Conservation (phyloP, 2,113 vertebrate species). For the Scophthalmus maximus region DNA sequence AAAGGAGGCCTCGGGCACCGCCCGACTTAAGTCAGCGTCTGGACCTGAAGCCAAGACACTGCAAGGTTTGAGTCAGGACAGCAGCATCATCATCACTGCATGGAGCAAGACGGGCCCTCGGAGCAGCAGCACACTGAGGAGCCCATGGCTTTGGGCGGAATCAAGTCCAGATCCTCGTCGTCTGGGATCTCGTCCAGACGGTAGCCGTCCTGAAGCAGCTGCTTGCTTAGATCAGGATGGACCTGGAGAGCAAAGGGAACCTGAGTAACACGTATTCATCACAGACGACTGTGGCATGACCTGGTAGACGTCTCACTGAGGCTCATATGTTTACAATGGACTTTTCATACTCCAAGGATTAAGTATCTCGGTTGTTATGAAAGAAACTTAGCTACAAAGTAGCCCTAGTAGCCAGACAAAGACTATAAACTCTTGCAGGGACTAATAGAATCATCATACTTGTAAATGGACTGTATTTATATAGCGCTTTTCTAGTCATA, state of each 20-base stretch:
- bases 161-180: conserved; percentile 96
- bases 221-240: conserved; percentile 92
- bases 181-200: conserved; percentile 96
- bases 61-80: conserved; percentile 4
- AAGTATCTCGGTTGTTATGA: neutral
- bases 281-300: neutral
- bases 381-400: no score
- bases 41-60: conserved; percentile 22
- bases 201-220: conserved; percentile 95
- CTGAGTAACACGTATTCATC: neutral
- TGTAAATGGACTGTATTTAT: no score
- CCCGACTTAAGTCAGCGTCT: conserved; percentile 25
- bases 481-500: no score
- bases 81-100: conserved; percentile 84
- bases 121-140: conserved; percentile 88
- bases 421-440: no score
- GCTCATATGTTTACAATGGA: neutral
- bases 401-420: neutral
- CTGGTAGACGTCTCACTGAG: neutral
- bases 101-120: conserved; percentile 84
- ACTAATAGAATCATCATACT: no score
- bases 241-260: conserved; percentile 81
- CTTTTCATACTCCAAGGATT: no score
- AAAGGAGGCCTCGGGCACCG: conserved; percentile 39
- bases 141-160: conserved; percentile 91